Base-by-base conservation (phyloP, 2,888 invertebrate species). In the Rhogogaster chlorosoma region DNA sequence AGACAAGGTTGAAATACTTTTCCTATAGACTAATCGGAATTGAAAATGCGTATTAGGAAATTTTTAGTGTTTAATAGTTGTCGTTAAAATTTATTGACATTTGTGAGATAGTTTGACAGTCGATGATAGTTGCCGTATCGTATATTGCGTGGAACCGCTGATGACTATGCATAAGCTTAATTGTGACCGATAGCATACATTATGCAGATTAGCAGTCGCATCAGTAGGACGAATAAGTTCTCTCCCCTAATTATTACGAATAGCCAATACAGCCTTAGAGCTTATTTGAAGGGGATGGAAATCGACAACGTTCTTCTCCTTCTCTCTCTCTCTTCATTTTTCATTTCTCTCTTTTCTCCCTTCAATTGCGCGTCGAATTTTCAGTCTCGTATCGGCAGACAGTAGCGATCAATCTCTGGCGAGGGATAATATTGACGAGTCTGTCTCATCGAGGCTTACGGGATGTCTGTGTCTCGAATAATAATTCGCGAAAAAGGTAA, bases 371-470 rank as follows among this genome's bases (percentile, higher is more conserved):
- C 80, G 22, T 61, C n/a, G 57, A 61, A 80, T 80, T 80, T 80
- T 57, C 80, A n/a, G 38, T 10, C 80, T 61, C 7, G 38, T 22
- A 80, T 80, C 80, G 38, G 61, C 22, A 80, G 80, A 61, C 61
- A 26, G 22, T 38, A 80, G 38, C 61, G 80, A 80, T 80, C 80
- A 57, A 80, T 80, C 80, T 80, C 80, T 80, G 12, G 80, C 80
- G 15, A 61, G 57, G 61, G 61, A 80, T 61, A 80, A 80, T 80
- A 80, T 80, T 80, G 80, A 80, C 80, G 80, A 80, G 80, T 57
- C 80, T 80, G 80, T 80, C 80, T 80, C 61, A 49, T 49, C 49
- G 57, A 36, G 57, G 80, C 80, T 80, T 61, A 80, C 9, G 80
- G 32, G 80, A 61, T 38, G 57, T 80, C 57, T 42, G 80, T 57